A percentile compares a stretch with the other conserved stretches of the same genome.
Conservation (phyloP, 2,113 vertebrate species). For the Rutilus rutilus region DNA sequence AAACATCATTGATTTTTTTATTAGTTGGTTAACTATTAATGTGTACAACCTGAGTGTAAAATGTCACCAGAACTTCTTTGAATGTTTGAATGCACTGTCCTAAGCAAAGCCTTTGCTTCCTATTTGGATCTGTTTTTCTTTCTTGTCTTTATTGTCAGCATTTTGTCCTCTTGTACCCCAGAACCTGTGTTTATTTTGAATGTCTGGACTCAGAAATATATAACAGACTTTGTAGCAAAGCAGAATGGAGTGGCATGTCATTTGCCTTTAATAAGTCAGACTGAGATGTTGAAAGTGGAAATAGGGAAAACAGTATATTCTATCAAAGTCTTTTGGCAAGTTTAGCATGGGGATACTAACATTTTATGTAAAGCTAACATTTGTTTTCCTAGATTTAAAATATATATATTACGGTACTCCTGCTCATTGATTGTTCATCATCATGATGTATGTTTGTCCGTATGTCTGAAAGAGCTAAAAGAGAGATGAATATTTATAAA, state of each 20-base stretch:
- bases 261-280: constrained; percentile 31
- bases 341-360: constrained; percentile 96
- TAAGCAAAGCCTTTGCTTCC: neutral
- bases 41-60: constrained; percentile 2
- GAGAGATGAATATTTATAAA: constrained; percentile 41
- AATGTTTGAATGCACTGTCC: constrained; percentile 32
- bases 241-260: constrained; percentile 61
- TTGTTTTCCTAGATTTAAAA: constrained; percentile 22
- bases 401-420: constrained; percentile 55
- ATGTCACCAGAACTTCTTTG: neutral
- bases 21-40: constrained; percentile 1
- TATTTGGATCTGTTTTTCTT: neutral
- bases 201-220: constrained; percentile 76
- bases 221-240: constrained; percentile 84
- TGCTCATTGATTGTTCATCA: constrained; percentile 44
- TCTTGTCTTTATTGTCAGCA: neutral
- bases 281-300: constrained; percentile 36
- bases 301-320: constrained; percentile 57
- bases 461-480: constrained; percentile 21
- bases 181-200: constrained; percentile 77
- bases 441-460: neutral
- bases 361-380: constrained; percentile 83
- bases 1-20: neutral
- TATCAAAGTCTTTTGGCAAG: constrained; percentile 83
- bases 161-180: constrained; percentile 60